Base-by-base conservation (phyloP, 2,888 invertebrate species). In the Muschampia plurimacula region DNA sequence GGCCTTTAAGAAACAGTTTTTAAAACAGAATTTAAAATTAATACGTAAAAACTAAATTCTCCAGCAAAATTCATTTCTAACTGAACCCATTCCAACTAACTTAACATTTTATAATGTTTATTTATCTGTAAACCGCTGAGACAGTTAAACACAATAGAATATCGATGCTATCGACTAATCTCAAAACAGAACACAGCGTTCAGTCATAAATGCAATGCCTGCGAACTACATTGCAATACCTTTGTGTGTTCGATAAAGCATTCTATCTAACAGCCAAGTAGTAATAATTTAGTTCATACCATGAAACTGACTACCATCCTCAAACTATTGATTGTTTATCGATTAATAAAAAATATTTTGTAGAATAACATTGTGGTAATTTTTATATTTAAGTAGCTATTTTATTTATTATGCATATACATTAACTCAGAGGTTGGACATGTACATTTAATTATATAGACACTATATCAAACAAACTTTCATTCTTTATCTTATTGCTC, bases 131-230 rank as follows among this genome's bases (percentile, higher is more conserved):
- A 22, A 15, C 55, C 55, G 4, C 55, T 10, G 22, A 55, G 55
- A 22, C 55, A 55, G 55, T 22, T 22, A 22, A 55, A 55, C 55
- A 55, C 52, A 52, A 55, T 55, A 55, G 55, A 55, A 55, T 55
- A 55, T 55, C 55, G 55, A 55, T 8, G 55, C 22, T 28, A 55
- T 55, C 55, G 10, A 10, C 55, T 55, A 55, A 55, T 55, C 55
- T 55, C 52, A 55, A 55, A 55, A n/a, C 55, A 10, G 55, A 55
- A 55, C 15, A 52, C 52, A 15, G 15, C 15, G 52, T 52, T 52
- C 28, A 55, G 55, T 55, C 55, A 55, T 55, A 22, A 55, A 55
- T 55, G 55, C 55, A 55, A 55, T 22, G 22, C 55, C 55, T 55
- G 55, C 15, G 52, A 55, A 10, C 55, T 55, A 55, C 22, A 55